Evolutionary conservation across 2,888 invertebrate genomes (phyloP).

Genomic region (Cephus sareptanus): DNA sequence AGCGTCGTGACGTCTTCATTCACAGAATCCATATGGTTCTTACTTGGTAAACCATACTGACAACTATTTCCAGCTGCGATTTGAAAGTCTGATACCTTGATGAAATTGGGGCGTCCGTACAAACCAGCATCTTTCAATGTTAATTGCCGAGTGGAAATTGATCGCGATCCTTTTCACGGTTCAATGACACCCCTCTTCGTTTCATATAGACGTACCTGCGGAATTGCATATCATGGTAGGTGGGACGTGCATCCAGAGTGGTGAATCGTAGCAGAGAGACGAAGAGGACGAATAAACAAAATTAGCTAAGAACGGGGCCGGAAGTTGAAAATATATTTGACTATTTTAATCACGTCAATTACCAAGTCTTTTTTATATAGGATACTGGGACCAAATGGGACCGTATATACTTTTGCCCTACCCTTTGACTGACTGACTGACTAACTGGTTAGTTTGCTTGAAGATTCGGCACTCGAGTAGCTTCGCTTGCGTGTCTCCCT

Average conservation of each 20-base stretch:
- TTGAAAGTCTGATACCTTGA: conserved; percentile 43
- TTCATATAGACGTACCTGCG: background rate
- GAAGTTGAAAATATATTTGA: background rate
- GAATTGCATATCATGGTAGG: background rate
- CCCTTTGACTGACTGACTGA: background rate
- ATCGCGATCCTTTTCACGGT: background rate
- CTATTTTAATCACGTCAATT: background rate
- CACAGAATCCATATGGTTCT: background rate
- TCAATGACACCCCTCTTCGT: background rate
- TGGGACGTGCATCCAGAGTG: background rate
- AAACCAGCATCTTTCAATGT: conserved; percentile 47
- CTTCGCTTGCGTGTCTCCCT: background rate
- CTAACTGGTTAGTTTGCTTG: conserved; percentile 26
- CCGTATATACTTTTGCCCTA: background rate
- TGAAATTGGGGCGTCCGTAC: conserved; percentile 50
- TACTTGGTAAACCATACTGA: background rate
- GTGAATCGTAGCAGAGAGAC: background rate
- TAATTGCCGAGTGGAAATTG: conserved; percentile 32
- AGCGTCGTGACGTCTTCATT: background rate
- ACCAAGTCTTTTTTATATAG: background rate
- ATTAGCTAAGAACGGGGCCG: background rate
- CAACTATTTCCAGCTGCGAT: conserved; percentile 26
- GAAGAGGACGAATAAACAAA: background rate
- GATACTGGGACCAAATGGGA: background rate
- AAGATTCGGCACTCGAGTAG: conserved; percentile 38